phyloP scores from a whole-genome alignment of 2,797 vertebrate genomes.

The Gymnoscopelus microlampas region DNA sequence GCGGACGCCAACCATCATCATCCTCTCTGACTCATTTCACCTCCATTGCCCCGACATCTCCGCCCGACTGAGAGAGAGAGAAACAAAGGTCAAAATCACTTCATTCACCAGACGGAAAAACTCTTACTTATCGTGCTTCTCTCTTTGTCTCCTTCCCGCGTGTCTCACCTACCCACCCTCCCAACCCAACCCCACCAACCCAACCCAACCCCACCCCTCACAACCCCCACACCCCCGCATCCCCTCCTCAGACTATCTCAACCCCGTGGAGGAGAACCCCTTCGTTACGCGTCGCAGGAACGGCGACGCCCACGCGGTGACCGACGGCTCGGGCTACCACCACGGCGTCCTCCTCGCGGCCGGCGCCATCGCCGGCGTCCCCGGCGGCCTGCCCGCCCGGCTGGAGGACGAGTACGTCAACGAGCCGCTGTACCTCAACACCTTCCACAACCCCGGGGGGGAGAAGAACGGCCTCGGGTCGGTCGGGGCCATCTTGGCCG shows the following conservation, averaged over 20 bases:
- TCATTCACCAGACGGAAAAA: no score
- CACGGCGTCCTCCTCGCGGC: constrained; percentile 72
- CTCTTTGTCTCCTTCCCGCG: no score
- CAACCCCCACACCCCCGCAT: neutral
- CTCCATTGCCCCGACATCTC: neutral
- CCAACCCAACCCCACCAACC: no score
- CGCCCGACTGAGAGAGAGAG: no score
- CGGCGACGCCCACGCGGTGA: constrained; percentile 89
- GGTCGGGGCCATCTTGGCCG: constrained; percentile 71
- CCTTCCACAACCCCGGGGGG: constrained; percentile 89
- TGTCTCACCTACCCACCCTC: neutral
- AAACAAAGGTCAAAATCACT: no score
- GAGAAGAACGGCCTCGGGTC: constrained; percentile 80
- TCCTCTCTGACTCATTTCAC: no score
- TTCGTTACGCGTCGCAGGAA: constrained; percentile 94
- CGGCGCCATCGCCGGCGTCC: constrained; percentile 61
- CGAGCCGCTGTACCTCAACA: constrained; percentile 96
- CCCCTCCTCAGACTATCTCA: constrained; percentile 86
- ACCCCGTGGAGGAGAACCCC: constrained; percentile 96
- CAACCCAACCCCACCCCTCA: no score
- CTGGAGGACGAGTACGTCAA: constrained; percentile 93
- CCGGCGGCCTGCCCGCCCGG: constrained; percentile 82
- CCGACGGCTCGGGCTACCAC: constrained; percentile 90
- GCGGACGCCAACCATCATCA: no score
- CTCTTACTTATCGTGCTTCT: no score